Conservation (phyloP, 2,113 vertebrate genomes). For the Psittacara wagleri region DNA sequence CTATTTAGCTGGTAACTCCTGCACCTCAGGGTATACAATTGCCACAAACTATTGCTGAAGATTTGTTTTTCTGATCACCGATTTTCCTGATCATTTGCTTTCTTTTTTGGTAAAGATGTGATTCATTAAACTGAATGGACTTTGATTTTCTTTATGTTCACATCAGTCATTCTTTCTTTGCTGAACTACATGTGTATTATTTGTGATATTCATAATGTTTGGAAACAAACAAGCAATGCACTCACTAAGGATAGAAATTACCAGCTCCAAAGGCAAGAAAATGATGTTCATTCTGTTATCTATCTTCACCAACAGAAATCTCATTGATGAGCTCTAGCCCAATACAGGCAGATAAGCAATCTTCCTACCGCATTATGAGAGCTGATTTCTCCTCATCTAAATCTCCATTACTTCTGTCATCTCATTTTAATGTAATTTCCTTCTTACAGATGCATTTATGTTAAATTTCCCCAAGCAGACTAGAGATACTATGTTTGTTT, state of each 20-base stretch:
- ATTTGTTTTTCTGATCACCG: neutral
- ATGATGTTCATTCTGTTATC: neutral
- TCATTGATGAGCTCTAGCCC: neutral
- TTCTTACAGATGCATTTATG: neutral
- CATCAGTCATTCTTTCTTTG: neutral
- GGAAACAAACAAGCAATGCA: neutral
- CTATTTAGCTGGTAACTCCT: neutral
- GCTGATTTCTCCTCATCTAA: neutral
- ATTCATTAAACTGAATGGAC: neutral
- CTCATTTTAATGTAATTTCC: slow-evolving; percentile 24
- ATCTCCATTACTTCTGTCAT: slow-evolving; percentile 14
- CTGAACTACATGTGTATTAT: neutral
- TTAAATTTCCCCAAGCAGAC: neutral
- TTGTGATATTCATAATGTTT: neutral
- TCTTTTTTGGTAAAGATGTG: neutral
- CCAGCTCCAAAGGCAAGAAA: neutral
- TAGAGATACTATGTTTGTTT: neutral
- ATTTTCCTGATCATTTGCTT: neutral
- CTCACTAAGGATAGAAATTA: neutral
- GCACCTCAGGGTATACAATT: neutral
- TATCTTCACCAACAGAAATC: neutral
- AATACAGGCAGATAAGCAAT: neutral
- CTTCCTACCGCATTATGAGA: neutral
- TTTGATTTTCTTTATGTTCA: slow-evolving; percentile 1
- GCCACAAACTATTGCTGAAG: neutral